Evolutionary conservation across 2,888 invertebrate genomes (phyloP).

Genomic region (Ornithoptera priamus): DNA sequence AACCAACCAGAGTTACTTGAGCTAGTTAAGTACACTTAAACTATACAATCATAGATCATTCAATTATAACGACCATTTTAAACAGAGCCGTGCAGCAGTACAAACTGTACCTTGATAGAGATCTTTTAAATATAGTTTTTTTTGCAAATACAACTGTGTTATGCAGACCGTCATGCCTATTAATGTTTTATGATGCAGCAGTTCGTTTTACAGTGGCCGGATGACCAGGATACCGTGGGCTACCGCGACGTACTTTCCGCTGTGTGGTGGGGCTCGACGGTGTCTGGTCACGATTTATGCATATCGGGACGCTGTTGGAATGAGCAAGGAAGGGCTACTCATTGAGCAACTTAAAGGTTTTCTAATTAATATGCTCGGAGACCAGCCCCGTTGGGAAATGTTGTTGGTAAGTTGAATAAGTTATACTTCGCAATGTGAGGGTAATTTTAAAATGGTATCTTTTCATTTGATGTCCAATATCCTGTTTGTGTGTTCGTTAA

Average conservation of each 20-base stretch:
- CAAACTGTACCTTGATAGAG: neutral
- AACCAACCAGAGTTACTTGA: constrained; percentile 37
- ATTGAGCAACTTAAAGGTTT: constrained; percentile 31
- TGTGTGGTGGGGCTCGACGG: constrained; percentile 20
- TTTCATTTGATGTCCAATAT: too few relatives aligned
- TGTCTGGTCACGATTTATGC: constrained; percentile 28
- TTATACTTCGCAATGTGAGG: constrained; percentile 39
- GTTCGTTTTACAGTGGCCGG: constrained; percentile 12
- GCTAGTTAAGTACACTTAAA: constrained; percentile 23
- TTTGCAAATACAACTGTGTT: neutral
- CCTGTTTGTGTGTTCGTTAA: too few relatives aligned
- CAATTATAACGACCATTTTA: constrained; percentile 29
- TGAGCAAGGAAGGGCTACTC: constrained; percentile 28
- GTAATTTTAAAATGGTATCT: constrained; percentile 3
- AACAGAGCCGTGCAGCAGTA: constrained; percentile 8
- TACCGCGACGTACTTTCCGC: constrained; percentile 8
- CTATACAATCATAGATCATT: constrained; percentile 31
- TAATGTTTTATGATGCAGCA: neutral
- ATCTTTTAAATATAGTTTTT: neutral
- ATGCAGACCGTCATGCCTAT: neutral
- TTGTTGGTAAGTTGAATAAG: constrained; percentile 41
- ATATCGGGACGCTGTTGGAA: constrained; percentile 20
- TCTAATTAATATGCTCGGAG: constrained; percentile 45
- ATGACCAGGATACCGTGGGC: constrained; percentile 14
- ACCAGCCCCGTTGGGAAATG: constrained; percentile 46